phyloP scores from a whole-genome alignment of 1,140 invertebrate genomes.

The Drosophila lowei region DNA sequence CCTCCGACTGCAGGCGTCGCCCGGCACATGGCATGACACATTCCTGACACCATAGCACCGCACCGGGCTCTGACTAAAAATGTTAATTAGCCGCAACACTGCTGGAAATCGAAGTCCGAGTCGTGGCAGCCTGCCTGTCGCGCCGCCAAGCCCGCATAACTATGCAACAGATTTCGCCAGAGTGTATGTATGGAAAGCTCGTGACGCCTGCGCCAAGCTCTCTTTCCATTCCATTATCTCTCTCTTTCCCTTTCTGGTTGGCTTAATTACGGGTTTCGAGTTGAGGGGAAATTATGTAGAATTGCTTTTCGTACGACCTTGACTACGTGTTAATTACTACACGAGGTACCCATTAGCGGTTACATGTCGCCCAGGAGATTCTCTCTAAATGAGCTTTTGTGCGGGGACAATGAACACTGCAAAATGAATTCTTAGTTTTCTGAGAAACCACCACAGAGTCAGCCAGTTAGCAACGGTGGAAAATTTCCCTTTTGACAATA shows the following conservation, averaged over 20 bases:
- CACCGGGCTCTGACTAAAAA: constrained; percentile 15
- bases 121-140: constrained; percentile 58
- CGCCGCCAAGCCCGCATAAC: constrained; percentile 40
- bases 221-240: neutral
- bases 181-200: neutral
- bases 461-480: neutral
- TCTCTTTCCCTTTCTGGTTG: neutral
- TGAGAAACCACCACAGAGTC: neutral
- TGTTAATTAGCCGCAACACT: constrained; percentile 43
- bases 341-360: constrained; percentile 12
- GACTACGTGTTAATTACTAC: constrained; percentile 15
- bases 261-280: constrained; percentile 13
- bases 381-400: neutral
- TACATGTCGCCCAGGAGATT: constrained; percentile 25
- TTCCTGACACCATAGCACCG: neutral
- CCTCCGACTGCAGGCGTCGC: neutral
- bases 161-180: constrained; percentile 35
- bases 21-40: neutral
- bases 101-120: constrained; percentile 1
- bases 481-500: constrained; percentile 26
- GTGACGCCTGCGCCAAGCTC: constrained; percentile 34
- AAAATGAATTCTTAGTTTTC: neutral
- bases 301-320: constrained; percentile 11
- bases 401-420: no score
- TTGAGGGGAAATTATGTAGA: constrained; percentile 9